Conservation (phyloP, 1,140 invertebrate genomes). For the Dreissena polymorpha region DNA sequence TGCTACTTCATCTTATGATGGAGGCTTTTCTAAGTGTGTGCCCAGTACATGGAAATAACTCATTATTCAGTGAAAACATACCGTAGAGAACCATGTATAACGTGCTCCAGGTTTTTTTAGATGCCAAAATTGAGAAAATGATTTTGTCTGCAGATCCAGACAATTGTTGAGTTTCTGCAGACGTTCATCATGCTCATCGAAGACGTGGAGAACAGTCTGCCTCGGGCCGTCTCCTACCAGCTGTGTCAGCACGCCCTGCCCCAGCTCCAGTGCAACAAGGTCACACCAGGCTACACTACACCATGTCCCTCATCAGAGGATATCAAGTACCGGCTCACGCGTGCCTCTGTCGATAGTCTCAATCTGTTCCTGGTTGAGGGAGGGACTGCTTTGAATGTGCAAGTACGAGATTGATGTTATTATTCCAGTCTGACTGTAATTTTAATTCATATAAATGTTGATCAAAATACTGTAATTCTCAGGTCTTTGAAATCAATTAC, state of each 20-base stretch:
- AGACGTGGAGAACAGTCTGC: constrained; percentile 93
- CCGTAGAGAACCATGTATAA: too few relatives aligned
- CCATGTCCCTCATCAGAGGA: constrained; percentile 91
- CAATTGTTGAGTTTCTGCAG: constrained; percentile 92
- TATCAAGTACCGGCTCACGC: constrained; percentile 96
- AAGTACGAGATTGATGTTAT: constrained; percentile 81
- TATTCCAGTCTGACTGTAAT: too few relatives aligned
- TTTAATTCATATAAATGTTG: too few relatives aligned
- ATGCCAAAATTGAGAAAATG: too few relatives aligned
- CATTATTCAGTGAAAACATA: too few relatives aligned
- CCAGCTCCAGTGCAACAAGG: constrained; percentile 86
- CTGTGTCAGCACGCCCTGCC: constrained; percentile 93
- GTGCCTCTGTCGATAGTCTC: constrained; percentile 93
- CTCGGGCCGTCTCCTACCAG: constrained; percentile 87
- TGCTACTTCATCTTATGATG: too few relatives aligned
- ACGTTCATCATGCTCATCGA: constrained; percentile 92
- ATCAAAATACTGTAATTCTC: too few relatives aligned
- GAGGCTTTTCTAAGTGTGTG: too few relatives aligned
- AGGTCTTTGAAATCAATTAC: too few relatives aligned
- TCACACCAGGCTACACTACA: constrained; percentile 71
- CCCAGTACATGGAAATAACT: too few relatives aligned
- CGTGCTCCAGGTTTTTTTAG: too few relatives aligned
- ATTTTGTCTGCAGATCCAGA: constrained; percentile 84
- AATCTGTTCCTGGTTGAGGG: constrained; percentile 95
- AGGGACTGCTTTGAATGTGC: constrained; percentile 92